Base-by-base conservation (phyloP, 2,797 vertebrate genomes). In the Channa striata region DNA sequence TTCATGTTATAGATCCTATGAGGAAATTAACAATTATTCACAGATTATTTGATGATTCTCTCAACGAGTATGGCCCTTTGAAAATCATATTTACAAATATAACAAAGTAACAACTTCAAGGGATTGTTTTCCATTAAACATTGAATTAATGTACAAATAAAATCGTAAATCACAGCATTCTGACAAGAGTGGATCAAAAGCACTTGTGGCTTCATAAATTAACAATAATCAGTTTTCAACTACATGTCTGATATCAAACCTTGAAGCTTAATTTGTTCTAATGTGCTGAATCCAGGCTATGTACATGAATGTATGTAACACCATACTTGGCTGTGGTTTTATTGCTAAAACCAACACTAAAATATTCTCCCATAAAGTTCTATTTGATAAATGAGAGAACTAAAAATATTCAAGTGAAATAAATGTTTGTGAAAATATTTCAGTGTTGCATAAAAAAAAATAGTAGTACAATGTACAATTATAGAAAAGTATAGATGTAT, bases 171-270 rank as follows among this genome's bases (percentile, higher is more conserved):
- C 87, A 93, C 89, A 93, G 88, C 91, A 93, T 93, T 86, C 59
- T 73, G 90, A 87, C 74, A 80, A 76, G 57, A 81, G 68, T 71
- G 63, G 72, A 83, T 81, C 64, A 87, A 83, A 88, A 90, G 88
- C 89, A 91, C 81, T 91, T 87, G 86, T 77, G 89, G 85, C 86
- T 80, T 89, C 70, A 93, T 93, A 94, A 93, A 93, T 93, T 91
- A 94, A 91, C 70, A 91, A 64, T 90, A 52, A 85, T 72, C 74
- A 65, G 77, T 82, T 83, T 79, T 75, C 48, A 86, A 84, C 61
- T 74, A 78, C 82, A 82, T 46, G 53, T 81, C 37, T 12, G 19
- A 46, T 20, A 74, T 77, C 72, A 72, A 73, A 88, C 79, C 74
- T 77, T 10, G 50, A 81, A 57, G 60, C 54, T 77, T 77, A 43